Evolutionary conservation across 2,113 vertebrate species (phyloP).

Genomic region (Pachycephala philippinensis): DNA sequence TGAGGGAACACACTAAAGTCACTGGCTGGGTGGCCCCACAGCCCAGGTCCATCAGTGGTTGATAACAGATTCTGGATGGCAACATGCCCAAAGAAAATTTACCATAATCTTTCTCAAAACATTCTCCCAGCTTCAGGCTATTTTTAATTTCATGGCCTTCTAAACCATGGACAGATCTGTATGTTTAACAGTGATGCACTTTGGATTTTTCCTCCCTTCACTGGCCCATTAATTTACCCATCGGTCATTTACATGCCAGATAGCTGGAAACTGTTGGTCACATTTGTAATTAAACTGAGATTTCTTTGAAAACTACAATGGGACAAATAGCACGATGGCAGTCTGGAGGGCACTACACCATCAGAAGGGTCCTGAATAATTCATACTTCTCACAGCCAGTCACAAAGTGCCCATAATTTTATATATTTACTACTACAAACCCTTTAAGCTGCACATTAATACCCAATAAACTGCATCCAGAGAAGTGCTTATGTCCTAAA

Average conservation of each 20-base stretch:
- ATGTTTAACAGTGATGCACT: not conserved
- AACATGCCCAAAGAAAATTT: not conserved
- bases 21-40: not conserved
- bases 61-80: not conserved
- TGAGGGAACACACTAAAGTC: not conserved
- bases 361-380: not conserved
- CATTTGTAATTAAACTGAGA: not conserved
- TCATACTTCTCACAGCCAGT: not conserved
- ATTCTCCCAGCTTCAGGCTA: not conserved
- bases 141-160: not conserved
- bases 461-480: not conserved
- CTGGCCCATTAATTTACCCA: not conserved
- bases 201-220: not conserved
- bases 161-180: not conserved
- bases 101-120: not conserved
- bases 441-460: not conserved
- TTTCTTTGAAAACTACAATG: not conserved
- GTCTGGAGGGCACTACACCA: not conserved
- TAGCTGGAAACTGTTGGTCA: not conserved
- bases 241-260: not conserved
- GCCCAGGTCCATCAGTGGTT: not conserved
- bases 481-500: not conserved
- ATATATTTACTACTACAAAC: not conserved
- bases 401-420: not conserved
- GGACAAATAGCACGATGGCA: not conserved